Conservation (phyloP, 2,797 vertebrate species). For the Dromococcyx pavoninus region DNA sequence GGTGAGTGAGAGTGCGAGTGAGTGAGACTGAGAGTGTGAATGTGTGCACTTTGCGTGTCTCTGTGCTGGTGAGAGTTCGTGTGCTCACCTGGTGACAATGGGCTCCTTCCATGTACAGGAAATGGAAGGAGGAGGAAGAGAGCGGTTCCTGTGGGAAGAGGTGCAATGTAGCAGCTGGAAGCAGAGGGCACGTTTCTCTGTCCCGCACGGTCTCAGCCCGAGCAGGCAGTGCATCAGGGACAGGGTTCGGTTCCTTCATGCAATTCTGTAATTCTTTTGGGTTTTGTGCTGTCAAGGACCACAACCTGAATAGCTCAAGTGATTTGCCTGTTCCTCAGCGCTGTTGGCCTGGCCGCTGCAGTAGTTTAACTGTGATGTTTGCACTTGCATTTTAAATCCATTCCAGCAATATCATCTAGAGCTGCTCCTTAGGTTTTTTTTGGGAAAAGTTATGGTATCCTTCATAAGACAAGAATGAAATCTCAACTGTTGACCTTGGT, state of each 20-base stretch:
- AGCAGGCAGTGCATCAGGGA: not conserved
- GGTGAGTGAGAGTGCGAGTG: too few relatives aligned
- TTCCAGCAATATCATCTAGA: not conserved
- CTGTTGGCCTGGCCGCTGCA: not conserved
- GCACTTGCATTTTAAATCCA: not conserved
- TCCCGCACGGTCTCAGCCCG: conserved; percentile 7
- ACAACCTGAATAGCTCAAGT: not conserved
- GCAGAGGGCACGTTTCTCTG: conserved; percentile 14
- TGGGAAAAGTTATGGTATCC: not conserved
- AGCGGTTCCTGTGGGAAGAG: conserved; percentile 44
- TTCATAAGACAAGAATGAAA: not conserved
- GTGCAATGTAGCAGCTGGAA: not conserved
- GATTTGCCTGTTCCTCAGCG: not conserved
- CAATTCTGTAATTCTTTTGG: not conserved
- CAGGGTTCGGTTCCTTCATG: fast-evolving
- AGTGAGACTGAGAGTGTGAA: too few relatives aligned
- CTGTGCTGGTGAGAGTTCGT: not conserved
- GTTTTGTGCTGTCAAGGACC: not conserved
- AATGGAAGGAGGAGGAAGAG: not conserved
- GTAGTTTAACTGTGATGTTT: not conserved
- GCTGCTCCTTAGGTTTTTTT: not conserved
- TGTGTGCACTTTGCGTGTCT: too few relatives aligned
- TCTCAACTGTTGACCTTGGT: not conserved
- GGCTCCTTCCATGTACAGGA: conserved; percentile 8
- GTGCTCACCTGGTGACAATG: conserved; percentile 9